phyloP scores from a whole-genome alignment of 1,140 invertebrate species.

The Temnothorax curvispinosus region DNA sequence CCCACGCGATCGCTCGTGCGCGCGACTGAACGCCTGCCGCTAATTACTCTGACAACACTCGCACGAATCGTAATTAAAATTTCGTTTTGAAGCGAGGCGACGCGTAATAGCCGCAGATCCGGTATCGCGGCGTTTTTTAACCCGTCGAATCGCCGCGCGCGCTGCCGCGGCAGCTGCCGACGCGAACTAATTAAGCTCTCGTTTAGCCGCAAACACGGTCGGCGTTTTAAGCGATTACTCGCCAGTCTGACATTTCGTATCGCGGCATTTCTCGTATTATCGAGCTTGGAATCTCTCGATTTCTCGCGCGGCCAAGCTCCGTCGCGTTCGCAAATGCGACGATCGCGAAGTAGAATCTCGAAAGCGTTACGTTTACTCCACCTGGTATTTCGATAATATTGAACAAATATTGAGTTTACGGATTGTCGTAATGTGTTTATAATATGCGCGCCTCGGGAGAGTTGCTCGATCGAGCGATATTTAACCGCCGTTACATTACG shows the following conservation, averaged over 20 bases:
- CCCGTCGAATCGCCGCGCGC: constrained; percentile 10
- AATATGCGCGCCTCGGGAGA: constrained; percentile 21
- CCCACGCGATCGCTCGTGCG: constrained; percentile 31
- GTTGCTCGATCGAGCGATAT: constrained; percentile 34
- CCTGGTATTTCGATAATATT: not conserved
- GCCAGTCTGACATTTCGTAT: not conserved
- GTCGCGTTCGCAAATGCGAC: not conserved
- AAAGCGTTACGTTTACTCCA: not conserved
- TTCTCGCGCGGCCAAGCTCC: not conserved
- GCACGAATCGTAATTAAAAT: constrained; percentile 73
- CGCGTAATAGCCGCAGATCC: constrained; percentile 65
- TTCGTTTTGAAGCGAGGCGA: constrained; percentile 64
- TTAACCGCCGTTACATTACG: constrained; percentile 27
- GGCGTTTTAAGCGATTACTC: constrained; percentile 67
- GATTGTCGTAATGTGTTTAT: constrained; percentile 41
- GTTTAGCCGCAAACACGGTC: constrained; percentile 67
- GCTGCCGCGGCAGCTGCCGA: constrained; percentile 64
- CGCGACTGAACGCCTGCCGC: constrained; percentile 49
- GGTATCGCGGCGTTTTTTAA: constrained; percentile 73
- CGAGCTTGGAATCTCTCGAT: not conserved
- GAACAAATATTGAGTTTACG: constrained; percentile 17
- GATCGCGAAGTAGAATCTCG: not conserved
- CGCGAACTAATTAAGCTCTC: constrained; percentile 76
- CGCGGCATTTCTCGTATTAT: constrained; percentile 49
- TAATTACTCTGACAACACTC: constrained; percentile 69